These are phyloP conservation scores for Protaetia brevitarsis DNA, from an alignment of 1,140 invertebrate species.

Conservation along the genomic window DNA sequence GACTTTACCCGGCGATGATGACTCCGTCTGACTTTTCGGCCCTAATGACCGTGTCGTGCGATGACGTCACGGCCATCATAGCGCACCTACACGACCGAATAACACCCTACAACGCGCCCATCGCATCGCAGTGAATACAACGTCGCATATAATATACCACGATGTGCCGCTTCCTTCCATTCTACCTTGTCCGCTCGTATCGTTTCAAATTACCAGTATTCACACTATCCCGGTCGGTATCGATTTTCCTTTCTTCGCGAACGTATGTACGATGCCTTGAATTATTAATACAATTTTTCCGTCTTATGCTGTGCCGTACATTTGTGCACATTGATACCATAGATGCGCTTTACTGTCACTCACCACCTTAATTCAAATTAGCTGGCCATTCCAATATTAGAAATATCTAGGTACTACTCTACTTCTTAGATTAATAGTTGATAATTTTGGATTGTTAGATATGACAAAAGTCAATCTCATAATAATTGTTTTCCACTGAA, in stretches of 20 bases:
- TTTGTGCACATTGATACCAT: background rate
- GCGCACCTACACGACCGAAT: constrained; percentile 19
- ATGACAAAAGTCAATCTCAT: no score
- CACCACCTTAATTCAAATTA: background rate
- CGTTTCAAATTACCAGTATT: background rate
- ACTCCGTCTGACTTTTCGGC: constrained; percentile 27
- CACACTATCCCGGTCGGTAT: background rate
- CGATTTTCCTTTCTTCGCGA: no score
- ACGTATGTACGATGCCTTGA: no score
- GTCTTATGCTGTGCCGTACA: background rate
- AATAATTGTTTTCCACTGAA: no score
- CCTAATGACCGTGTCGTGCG: constrained; percentile 26
- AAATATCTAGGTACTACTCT: no score
- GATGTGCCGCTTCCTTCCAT: background rate
- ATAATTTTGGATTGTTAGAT: no score
- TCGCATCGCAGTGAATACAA: background rate
- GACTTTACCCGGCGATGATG: constrained; percentile 15
- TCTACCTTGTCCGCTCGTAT: no score
- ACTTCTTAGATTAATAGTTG: no score
- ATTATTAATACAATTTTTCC: background rate
- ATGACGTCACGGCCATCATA: constrained; percentile 25
- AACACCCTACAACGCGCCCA: background rate
- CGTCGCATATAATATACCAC: background rate
- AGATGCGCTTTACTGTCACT: background rate
- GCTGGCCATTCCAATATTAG: no score